These are phyloP conservation scores for Cepaea hortensis DNA, from an alignment of 2,888 invertebrate species.

Conservation along the genomic window DNA sequence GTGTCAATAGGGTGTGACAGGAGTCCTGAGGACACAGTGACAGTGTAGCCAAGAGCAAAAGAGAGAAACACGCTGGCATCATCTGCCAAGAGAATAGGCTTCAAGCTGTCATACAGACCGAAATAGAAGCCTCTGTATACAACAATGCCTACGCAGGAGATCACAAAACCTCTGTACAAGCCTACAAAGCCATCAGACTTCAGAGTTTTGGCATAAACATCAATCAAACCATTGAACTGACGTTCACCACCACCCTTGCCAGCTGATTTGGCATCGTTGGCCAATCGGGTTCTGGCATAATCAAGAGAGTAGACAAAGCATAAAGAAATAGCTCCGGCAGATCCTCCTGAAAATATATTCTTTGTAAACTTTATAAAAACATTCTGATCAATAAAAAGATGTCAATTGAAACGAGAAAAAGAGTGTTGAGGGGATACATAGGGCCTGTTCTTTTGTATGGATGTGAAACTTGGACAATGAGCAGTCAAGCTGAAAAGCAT, in stretches of 20 bases:
- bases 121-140: constrained; percentile 74
- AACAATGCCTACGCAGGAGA: constrained; percentile 71
- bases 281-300: constrained; percentile 75
- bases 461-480: too few species aligned
- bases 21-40: constrained; percentile 92
- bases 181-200: constrained; percentile 74
- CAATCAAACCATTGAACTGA: constrained; percentile 78
- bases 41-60: constrained; percentile 77
- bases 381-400: too few species aligned
- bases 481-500: too few species aligned
- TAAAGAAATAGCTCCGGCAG: constrained; percentile 75
- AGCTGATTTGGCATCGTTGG: constrained; percentile 74
- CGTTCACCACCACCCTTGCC: constrained; percentile 79
- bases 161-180: constrained; percentile 76
- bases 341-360: constrained; percentile 80
- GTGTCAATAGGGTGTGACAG: constrained; percentile 98
- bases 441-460: too few species aligned
- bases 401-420: too few species aligned
- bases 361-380: constrained; percentile 80
- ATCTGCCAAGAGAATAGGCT: constrained; percentile 73
- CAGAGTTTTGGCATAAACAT: constrained; percentile 75
- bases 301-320: constrained; percentile 76
- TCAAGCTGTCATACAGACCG: constrained; percentile 76
- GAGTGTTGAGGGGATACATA: too few species aligned
- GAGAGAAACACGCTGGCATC: constrained; percentile 65